Evolutionary conservation across 2,888 invertebrate genomes (phyloP), one percentile per base, ranked within the genome.

Genomic region (Pseudococcus longispinus): DNA sequence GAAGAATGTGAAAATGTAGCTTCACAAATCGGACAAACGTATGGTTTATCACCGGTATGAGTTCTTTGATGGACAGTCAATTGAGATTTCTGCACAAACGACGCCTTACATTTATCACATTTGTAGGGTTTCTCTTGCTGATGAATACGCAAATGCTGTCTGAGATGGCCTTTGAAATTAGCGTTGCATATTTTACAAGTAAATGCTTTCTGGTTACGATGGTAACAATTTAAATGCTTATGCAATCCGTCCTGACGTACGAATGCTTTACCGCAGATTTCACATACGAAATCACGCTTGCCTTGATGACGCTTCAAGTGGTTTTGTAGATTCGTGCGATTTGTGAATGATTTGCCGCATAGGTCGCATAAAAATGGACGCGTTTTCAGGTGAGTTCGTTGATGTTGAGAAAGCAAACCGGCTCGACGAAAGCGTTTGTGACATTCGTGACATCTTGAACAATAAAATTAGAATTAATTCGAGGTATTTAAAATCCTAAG

Each of bases 31-130:
- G 94, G 93, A 91, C 97, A 97, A 23, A 94, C 92, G 90, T 96
- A 97, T 0, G 97, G 97, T 85, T 95, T 92, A 89, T 94, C 96
- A 0, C 96, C 96, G 0, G 95, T 95, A 90, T 97, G 97, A n/a
- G 94, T 94, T 20, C 96, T 92, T 90, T 94, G 94, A 89, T 97
- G 96, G 0, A 96, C 96, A 15, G 94, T 96, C 88, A 96, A 91
- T 90, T 97, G 96, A 0, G 96, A 96, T 88, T 95, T 94, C 90
- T 96, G 96, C 0, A 95, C 95, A 89, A 97, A 97, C 44, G 94
- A 91, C 84, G 95, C 94, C 2, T 95, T 94, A 90, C 96, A 97
- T 8, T 94, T 94, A 0, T 94, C 93, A 89, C 96, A 97, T 44
- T 94, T 93, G 90, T 95, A 95, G 0, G 96, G 95, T 88, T 95